A percentile compares a stretch with the other conserved stretches of the same genome.
Conservation (phyloP, 2,797 vertebrate species). For the Amblyopsis hoosieri region DNA sequence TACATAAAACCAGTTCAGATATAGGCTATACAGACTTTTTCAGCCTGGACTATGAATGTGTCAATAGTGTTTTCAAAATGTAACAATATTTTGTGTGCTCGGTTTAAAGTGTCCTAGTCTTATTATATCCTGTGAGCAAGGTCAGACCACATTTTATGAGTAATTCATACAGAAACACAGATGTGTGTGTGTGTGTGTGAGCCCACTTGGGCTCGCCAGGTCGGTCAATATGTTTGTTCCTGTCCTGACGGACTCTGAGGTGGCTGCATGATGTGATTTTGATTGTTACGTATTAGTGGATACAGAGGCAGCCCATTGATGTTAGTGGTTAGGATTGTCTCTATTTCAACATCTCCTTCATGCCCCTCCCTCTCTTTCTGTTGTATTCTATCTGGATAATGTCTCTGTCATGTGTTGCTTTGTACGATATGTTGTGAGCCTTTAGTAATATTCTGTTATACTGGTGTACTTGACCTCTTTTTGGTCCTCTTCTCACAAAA, state of each 20-base stretch:
- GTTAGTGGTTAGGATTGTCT: constrained; percentile 17
- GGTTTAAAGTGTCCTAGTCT: too few relatives aligned
- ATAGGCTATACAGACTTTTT: too few relatives aligned
- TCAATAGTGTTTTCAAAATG: too few relatives aligned
- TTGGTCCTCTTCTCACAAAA: not conserved
- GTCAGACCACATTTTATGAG: too few relatives aligned
- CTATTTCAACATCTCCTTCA: not conserved
- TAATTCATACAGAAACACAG: too few relatives aligned
- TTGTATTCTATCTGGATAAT: not conserved
- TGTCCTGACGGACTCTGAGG: constrained; percentile 43
- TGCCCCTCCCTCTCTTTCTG: constrained; percentile 5
- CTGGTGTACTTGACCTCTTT: not conserved
- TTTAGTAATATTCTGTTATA: constrained; percentile 7
- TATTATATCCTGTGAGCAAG: too few relatives aligned
- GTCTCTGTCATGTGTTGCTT: not conserved
- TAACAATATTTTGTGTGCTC: too few relatives aligned
- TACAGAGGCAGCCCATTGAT: not conserved
- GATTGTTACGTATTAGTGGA: constrained; percentile 27
- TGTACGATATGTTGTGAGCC: constrained; percentile 5
- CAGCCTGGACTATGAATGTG: too few relatives aligned
- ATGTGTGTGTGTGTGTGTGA: not conserved
- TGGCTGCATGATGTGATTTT: constrained; percentile 29
- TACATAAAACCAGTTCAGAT: too few relatives aligned
- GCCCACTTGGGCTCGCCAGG: constrained; percentile 35
- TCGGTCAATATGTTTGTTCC: constrained; percentile 23